Conservation (phyloP, 2,888 invertebrate genomes). For the Chrysolina haemoptera region DNA sequence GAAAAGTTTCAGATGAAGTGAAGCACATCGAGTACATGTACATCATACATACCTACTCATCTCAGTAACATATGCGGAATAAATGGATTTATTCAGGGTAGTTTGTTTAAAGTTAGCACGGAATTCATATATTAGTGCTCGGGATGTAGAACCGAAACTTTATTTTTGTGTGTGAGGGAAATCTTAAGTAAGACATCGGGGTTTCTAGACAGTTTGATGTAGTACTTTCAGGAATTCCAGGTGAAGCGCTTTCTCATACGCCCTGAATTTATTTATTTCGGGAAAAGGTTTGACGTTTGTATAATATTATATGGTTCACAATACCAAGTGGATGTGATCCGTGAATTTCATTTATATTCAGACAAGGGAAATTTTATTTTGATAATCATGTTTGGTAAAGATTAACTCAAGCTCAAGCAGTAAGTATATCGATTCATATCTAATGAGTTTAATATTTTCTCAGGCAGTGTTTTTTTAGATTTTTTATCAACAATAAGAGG, state of each 20-base stretch:
- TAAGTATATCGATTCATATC: background rate
- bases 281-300: conserved; percentile 39
- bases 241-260: conserved; percentile 53
- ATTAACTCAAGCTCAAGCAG: background rate
- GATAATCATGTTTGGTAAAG: background rate
- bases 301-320: conserved; percentile 9
- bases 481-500: no score
- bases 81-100: conserved; percentile 51
- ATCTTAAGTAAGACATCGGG: conserved; percentile 36
- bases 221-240: conserved; percentile 57
- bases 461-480: no score
- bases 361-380: background rate
- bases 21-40: conserved; percentile 28
- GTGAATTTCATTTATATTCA: background rate
- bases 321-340: conserved; percentile 9
- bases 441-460: background rate
- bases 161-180: conserved; percentile 45
- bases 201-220: conserved; percentile 63
- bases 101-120: conserved; percentile 50
- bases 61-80: conserved; percentile 43
- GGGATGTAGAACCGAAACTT: conserved; percentile 52
- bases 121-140: conserved; percentile 52
- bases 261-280: conserved; percentile 58
- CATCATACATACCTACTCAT: conserved; percentile 32
- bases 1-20: conserved; percentile 32